These are phyloP conservation scores for Sarcophaga subvicina DNA, from an alignment of 2,888 invertebrate species.

Conservation along the genomic window DNA sequence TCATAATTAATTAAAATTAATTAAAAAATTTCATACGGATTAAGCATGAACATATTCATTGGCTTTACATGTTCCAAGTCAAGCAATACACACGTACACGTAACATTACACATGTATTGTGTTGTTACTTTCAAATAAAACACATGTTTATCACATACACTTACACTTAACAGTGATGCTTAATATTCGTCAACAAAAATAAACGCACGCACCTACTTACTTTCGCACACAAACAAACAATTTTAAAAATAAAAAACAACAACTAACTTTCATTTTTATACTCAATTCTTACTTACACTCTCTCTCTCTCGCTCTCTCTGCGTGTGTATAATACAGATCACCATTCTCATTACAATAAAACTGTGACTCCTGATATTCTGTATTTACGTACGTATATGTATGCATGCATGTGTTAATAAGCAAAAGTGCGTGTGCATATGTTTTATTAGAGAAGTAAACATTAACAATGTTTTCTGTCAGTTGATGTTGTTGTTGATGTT, in stretches of 20 bases:
- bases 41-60: conserved; percentile 4
- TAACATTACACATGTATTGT: too few relatives aligned
- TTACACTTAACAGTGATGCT: conserved; percentile 6
- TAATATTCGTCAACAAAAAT: conserved; percentile 25
- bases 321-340: not conserved
- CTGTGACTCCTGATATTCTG: not conserved
- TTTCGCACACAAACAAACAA: not conserved
- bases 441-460: conserved; percentile 23
- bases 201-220: not conserved
- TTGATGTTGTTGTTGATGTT: too few relatives aligned
- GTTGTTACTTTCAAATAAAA: too few relatives aligned
- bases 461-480: not conserved
- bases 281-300: not conserved
- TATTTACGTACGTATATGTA: not conserved
- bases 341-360: not conserved
- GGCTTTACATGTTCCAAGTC: too few relatives aligned
- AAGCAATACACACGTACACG: too few relatives aligned
- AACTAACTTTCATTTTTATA: too few relatives aligned
- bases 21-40: conserved; percentile 36
- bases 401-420: not conserved
- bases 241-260: too few relatives aligned
- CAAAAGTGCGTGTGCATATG: not conserved
- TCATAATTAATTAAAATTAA: conserved; percentile 59
- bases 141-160: too few relatives aligned
- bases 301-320: too few relatives aligned